Evolutionary conservation across 2,888 invertebrate species (phyloP).

Genomic region (Liodrosophila aerea): DNA sequence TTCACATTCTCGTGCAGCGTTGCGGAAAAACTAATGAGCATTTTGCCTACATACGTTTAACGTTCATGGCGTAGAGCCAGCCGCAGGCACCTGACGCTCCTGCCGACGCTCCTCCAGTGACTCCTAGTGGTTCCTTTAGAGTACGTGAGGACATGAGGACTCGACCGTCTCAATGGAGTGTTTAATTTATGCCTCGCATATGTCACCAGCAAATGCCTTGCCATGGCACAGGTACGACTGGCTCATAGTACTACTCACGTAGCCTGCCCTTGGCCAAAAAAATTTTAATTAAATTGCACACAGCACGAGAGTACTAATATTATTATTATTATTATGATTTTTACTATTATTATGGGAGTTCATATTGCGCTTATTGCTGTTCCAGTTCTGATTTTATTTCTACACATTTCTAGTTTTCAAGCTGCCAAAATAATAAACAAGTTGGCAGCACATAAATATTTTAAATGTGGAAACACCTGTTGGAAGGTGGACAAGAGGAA

Average conservation of each 20-base stretch:
- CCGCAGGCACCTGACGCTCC: conserved; percentile 38
- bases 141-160: conserved; percentile 66
- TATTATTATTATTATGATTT: conserved; percentile 42
- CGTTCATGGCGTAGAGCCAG: conserved; percentile 55
- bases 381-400: conserved; percentile 9
- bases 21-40: conserved; percentile 69
- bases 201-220: conserved; percentile 50
- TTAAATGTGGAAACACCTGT: conserved; percentile 8
- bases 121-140: conserved; percentile 12
- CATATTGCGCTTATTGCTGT: conserved; percentile 26
- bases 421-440: conserved; percentile 41
- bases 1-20: conserved; percentile 13
- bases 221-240: conserved; percentile 11
- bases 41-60: conserved; percentile 53
- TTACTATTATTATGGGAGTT: conserved; percentile 40
- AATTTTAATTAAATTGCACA: conserved; percentile 71
- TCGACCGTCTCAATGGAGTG: conserved; percentile 52
- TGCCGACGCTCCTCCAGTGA: neutral
- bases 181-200: conserved; percentile 74
- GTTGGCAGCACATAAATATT: conserved; percentile 9
- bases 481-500: neutral
- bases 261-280: conserved; percentile 45
- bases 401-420: neutral
- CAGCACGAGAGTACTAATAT: conserved; percentile 41
- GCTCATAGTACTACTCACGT: conserved; percentile 15